These are phyloP conservation scores for Amblyteles armatorius DNA, from an alignment of 2,888 invertebrate species.

Conservation along the genomic window DNA sequence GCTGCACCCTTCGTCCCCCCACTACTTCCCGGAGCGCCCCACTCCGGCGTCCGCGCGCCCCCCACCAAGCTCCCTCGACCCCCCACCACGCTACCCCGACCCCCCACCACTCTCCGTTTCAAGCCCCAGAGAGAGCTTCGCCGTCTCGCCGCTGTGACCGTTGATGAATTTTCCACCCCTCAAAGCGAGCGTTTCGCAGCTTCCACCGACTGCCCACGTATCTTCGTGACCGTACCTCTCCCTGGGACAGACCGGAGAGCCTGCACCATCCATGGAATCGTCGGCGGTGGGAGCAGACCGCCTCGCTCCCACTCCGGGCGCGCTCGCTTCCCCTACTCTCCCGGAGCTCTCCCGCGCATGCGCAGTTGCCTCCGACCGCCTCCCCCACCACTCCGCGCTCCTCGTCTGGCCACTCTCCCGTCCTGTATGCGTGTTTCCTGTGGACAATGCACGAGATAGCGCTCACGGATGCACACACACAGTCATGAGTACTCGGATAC, in stretches of 20 bases:
- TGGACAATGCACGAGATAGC: slow-evolving; percentile 5
- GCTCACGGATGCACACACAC: not conserved
- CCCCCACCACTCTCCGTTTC: not conserved
- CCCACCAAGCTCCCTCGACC: slow-evolving; percentile 13
- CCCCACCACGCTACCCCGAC: slow-evolving; percentile 13
- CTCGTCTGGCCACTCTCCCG: not conserved
- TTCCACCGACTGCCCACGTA: slow-evolving; percentile 25
- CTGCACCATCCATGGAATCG: slow-evolving; percentile 26
- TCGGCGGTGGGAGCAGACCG: slow-evolving; percentile 8
- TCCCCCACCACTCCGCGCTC: slow-evolving; percentile 27
- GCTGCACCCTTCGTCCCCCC: slow-evolving; percentile 69
- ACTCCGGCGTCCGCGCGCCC: not conserved
- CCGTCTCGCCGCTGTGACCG: slow-evolving; percentile 42
- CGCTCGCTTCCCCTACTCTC: slow-evolving; percentile 39
- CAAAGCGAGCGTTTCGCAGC: slow-evolving; percentile 61
- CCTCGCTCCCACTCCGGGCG: not conserved
- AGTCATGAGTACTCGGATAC: not conserved
- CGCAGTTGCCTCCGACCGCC: slow-evolving; percentile 30
- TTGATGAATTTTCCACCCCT: slow-evolving; percentile 71
- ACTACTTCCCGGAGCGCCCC: not conserved
- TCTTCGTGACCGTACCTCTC: slow-evolving; percentile 17
- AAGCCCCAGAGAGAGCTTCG: slow-evolving; percentile 30
- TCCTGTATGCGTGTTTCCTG: not conserved
- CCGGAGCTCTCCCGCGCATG: slow-evolving; percentile 48
- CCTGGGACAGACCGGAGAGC: not conserved